These are phyloP conservation scores for Macaria notata DNA, from an alignment of 2,888 invertebrate species.

Conservation along the genomic window DNA sequence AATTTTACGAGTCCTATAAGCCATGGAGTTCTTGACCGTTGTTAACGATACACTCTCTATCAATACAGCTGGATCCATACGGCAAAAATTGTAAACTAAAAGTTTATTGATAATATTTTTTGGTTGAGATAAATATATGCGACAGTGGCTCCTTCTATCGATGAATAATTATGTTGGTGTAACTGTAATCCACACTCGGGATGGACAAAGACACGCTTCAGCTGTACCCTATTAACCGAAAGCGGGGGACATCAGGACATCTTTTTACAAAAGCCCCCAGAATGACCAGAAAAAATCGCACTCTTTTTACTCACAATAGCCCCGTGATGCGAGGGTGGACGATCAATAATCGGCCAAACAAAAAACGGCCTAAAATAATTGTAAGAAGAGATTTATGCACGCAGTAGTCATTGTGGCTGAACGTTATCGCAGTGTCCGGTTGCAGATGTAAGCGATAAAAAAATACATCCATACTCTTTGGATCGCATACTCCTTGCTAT, in stretches of 20 bases:
- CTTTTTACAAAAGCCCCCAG: constrained; percentile 74
- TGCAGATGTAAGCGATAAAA: constrained; percentile 64
- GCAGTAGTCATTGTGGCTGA: constrained; percentile 73
- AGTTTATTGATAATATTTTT: too few species aligned
- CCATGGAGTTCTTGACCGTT: constrained; percentile 20
- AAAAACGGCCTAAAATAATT: constrained; percentile 71
- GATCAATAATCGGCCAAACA: constrained; percentile 65
- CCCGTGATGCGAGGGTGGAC: constrained; percentile 76
- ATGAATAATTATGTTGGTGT: too few species aligned
- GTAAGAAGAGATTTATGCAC: constrained; percentile 77
- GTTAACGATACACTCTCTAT: constrained; percentile 20
- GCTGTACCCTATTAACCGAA: constrained; percentile 68
- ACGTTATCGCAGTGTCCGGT: constrained; percentile 68
- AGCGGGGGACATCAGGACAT: constrained; percentile 65
- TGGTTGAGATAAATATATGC: too few species aligned
- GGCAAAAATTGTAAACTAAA: too few species aligned
- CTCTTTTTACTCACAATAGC: constrained; percentile 71
- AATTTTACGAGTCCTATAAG: constrained; percentile 19
- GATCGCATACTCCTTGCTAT: constrained; percentile 23
- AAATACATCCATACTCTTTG: constrained; percentile 29
- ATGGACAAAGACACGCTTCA: constrained; percentile 47
- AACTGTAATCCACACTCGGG: constrained; percentile 55
- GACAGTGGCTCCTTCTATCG: too few species aligned
- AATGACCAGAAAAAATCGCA: constrained; percentile 76
- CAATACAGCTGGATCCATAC: too few species aligned